These are phyloP conservation scores for Oreochromis spilurus DNA, from an alignment of 2,113 vertebrate species.

Conservation along the genomic window DNA sequence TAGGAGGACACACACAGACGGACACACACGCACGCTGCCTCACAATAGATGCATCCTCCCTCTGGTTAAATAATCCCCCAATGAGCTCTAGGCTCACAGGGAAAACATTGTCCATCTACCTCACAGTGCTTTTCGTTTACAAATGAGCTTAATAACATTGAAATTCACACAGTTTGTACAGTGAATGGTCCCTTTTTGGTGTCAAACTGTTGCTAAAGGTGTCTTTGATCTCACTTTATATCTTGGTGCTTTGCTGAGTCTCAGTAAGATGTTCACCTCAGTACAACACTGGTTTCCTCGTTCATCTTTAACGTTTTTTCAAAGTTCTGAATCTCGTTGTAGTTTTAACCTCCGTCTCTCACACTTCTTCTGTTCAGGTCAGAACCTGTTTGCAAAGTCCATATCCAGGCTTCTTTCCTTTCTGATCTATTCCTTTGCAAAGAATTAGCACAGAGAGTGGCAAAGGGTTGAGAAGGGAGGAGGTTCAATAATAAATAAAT, in stretches of 20 bases:
- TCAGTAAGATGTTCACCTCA: not conserved
- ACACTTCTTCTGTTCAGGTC: not conserved
- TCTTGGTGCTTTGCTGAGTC: not conserved
- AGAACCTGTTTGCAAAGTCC: slow-evolving; percentile 1
- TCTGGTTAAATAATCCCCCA: slow-evolving; percentile 28
- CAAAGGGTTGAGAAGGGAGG: slow-evolving; percentile 10
- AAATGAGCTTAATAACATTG: slow-evolving; percentile 52
- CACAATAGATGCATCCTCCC: slow-evolving; percentile 48
- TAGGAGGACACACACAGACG: slow-evolving; percentile 23
- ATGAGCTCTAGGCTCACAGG: slow-evolving; percentile 1
- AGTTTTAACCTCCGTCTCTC: not conserved
- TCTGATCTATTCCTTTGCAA: slow-evolving; percentile 6
- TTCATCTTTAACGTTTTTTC: not conserved
- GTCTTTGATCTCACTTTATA: slow-evolving; percentile 13
- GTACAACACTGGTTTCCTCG: not conserved
- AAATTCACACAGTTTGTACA: slow-evolving; percentile 23
- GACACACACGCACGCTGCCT: slow-evolving; percentile 33
- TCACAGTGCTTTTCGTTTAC: slow-evolving; percentile 57
- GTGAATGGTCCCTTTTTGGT: slow-evolving; percentile 62
- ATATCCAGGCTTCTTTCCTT: not conserved
- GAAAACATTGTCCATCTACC: slow-evolving; percentile 33
- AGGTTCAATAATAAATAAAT: slow-evolving; percentile 55
- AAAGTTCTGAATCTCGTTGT: not conserved
- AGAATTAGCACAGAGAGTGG: not conserved
- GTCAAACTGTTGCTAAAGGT: slow-evolving; percentile 23